Evolutionary conservation across 2,888 invertebrate species (phyloP).

Genomic region (Spisula subtruncata): DNA sequence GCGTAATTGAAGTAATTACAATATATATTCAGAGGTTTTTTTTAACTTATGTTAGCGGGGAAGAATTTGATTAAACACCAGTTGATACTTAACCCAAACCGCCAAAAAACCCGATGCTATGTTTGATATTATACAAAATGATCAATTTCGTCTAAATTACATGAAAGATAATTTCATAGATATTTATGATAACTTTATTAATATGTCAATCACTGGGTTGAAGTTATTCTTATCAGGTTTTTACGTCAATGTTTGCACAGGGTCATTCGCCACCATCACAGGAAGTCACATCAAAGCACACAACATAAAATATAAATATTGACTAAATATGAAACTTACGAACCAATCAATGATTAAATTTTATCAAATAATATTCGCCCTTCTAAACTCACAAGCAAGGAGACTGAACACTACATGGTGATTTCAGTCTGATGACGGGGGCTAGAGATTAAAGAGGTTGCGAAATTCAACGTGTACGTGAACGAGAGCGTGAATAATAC

Average conservation of each 20-base stretch:
- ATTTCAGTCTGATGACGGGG: not conserved
- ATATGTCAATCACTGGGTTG: not conserved
- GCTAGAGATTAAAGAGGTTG: not conserved
- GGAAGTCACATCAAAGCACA: not conserved
- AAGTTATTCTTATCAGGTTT: not conserved
- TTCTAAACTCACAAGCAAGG: not conserved
- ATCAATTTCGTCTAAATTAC: slow-evolving; percentile 17
- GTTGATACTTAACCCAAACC: not conserved
- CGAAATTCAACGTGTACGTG: too few species aligned
- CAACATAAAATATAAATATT: not conserved
- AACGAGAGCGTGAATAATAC: too few species aligned
- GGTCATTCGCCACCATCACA: not conserved
- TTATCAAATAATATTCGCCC: not conserved
- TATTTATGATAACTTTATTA: slow-evolving; percentile 18
- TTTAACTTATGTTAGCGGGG: not conserved
- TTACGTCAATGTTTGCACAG: not conserved
- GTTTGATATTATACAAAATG: not conserved
- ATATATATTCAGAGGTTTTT: not conserved
- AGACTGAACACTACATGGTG: not conserved
- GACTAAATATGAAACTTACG: not conserved
- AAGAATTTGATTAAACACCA: not conserved
- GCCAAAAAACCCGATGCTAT: not conserved
- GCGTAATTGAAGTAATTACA: not conserved
- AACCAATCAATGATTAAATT: slow-evolving; percentile 8
- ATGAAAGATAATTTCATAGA: not conserved